Base-by-base conservation (phyloP, 2,113 vertebrate genomes). In the Lepidothrix coronata region DNA sequence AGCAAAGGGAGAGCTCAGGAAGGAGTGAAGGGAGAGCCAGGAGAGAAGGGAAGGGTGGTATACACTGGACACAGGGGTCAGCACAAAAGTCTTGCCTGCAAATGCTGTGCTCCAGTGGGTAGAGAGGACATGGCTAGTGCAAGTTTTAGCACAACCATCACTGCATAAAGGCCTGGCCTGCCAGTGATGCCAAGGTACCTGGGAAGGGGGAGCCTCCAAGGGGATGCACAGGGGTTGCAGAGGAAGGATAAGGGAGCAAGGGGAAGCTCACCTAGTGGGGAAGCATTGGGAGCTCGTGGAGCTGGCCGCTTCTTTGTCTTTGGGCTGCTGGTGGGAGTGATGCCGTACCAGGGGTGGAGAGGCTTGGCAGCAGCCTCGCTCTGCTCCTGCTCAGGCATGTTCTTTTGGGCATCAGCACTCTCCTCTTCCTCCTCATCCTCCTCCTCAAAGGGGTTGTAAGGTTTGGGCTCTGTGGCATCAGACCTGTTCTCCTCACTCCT, bases 331-430 rank as follows among this genome's bases (percentile, higher is more conserved):
- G 98, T 98, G 12, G 99, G 98, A n/a, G 98, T 99, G 98, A 99
- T 99, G 93, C 98, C 97, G 0, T 99, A 99, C 99, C 99, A 99
- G 7, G 99, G 99, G 89, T 99, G 99, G 86, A 96, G 97, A 17
- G 98, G 91, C 74, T 92, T 98, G 66, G 96, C 77, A 22, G 92
- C 77, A 33, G 85, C 48, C 52, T 98, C 97, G 0, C n/a, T 62
- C 25, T 79, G 96, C 20, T 89, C 97, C 22, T 85, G 94, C 68
- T 95, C 92, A 51, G 90, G 67, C 0, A 24, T 95, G 14, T 93
- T 74, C 8, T 68, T 93, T 25, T 57, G 81, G 31, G 49, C 12
- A 6, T 92, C 95, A 51, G 71, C 76, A 12, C 58, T 96, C 5
- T 94, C 95, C 75, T 54, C 85, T 71, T 98, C 98, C 6, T 98